Base-by-base conservation (phyloP, 2,797 vertebrate species). In the Agapornis canus region DNA sequence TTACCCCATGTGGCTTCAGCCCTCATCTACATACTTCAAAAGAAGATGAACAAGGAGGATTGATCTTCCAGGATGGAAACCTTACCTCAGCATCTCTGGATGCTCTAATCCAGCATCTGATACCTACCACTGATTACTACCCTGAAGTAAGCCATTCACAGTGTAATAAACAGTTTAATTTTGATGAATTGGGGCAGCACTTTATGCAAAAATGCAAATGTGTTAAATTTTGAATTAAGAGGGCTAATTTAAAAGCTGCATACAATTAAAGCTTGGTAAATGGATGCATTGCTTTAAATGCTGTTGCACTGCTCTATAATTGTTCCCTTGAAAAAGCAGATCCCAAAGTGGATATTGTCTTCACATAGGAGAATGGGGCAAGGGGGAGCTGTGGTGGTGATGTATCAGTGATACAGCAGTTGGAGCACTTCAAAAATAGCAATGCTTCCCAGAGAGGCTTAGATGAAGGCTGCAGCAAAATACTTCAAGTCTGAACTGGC, bases 61-160 rank as follows among this genome's bases (percentile, higher is more conserved):
- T 98, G 98, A 98, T 97, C 97, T 98, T 98, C 79, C 98, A 98
- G 96, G 98, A 98, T 80, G 98, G 98, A 95, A 97, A 98, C 52
- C 98, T 99, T 95, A 98, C 98, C 93, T 99, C 99, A 49, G 99
- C 99, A 95, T 99, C 99, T 92, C 97, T 99, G 95, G 99, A 99
- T 96, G 98, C 98, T 73, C 98, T 99, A 84, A 99, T 99, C 94
- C 98, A 99, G 94, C 98, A 99, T 92, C 98, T 99, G 82, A 98
- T 99, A 91, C 99, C 99, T 97, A 99, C 99, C 59, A 97, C 98
- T 6, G 98, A 99, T 94, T 99, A 99, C 97, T 99, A 99, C 95
- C 99, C 99, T 0, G 98, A 99, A 98, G 99, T 99, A 94, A 98
- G 98, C 92, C 63, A 79, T 69, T 95, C 73, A 51, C 68, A 60